A percentile compares a stretch with the other conserved stretches of the same genome.
Evolutionary conservation across 2,888 invertebrate species (phyloP).

Genomic region (Limulus polyphemus): DNA sequence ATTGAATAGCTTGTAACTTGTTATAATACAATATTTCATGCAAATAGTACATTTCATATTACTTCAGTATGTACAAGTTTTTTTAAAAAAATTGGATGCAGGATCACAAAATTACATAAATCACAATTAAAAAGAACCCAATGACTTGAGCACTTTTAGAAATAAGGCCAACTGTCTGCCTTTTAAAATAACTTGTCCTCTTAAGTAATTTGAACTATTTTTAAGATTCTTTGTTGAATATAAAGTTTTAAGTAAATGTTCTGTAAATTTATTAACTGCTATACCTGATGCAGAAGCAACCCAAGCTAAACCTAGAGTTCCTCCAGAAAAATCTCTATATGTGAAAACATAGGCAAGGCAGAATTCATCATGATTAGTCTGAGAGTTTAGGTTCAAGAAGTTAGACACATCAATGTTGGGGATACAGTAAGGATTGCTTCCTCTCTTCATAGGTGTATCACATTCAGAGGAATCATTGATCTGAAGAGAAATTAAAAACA

Average conservation of each 20-base stretch:
- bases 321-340: conserved; percentile 92
- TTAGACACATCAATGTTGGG: conserved; percentile 98
- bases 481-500: conserved; percentile 39
- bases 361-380: conserved; percentile 94
- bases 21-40: too few relatives aligned
- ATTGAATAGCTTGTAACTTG: too few relatives aligned
- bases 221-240: too few relatives aligned
- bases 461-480: conserved; percentile 80
- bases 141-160: too few relatives aligned
- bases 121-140: too few relatives aligned
- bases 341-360: conserved; percentile 99
- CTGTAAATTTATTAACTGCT: background rate
- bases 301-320: conserved; percentile 97
- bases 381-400: conserved; percentile 92
- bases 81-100: too few relatives aligned
- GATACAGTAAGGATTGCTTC: conserved; percentile 65
- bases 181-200: too few relatives aligned
- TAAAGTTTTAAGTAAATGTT: conserved; percentile 5
- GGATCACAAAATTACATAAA: too few relatives aligned
- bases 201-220: too few relatives aligned
- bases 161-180: too few relatives aligned
- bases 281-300: conserved; percentile 79
- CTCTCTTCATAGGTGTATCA: conserved; percentile 47
- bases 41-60: too few relatives aligned
- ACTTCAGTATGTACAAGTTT: too few relatives aligned